These are phyloP conservation scores for Barnardius zonarius DNA, from an alignment of 2,113 vertebrate genomes.

Conservation along the genomic window DNA sequence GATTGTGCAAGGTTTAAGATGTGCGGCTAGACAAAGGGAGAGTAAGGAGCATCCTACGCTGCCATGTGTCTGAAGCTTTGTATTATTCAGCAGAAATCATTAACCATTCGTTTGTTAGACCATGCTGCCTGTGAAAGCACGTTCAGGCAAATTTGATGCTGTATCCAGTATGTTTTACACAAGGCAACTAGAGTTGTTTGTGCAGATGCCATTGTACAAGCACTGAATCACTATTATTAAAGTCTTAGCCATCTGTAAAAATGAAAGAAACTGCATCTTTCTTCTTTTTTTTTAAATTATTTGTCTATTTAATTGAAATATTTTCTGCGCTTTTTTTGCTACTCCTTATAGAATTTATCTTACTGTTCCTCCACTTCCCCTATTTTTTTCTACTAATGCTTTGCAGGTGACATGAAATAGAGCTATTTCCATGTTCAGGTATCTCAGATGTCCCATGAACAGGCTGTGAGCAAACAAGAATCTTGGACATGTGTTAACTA, in stretches of 20 bases:
- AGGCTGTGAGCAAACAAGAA: neutral
- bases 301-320: neutral
- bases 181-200: conserved; percentile 8
- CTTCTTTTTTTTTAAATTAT: neutral
- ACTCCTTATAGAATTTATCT: neutral
- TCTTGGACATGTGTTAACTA: neutral
- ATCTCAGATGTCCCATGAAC: neutral
- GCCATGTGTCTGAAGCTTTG: neutral
- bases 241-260: neutral
- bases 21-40: neutral
- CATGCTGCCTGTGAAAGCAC: neutral
- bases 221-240: neutral
- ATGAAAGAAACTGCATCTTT: neutral
- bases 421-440: neutral
- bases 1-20: neutral
- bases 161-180: neutral
- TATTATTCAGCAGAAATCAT: conserved; percentile 48
- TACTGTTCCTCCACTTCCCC: neutral
- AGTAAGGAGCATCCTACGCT: neutral
- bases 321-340: neutral
- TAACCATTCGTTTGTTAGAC: conserved; percentile 41
- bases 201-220: neutral
- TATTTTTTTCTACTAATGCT: neutral
- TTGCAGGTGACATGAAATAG: neutral
- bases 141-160: neutral